A percentile compares a stretch with the other conserved stretches of the same genome.
These are phyloP conservation scores for Pardalotus punctatus DNA, from an alignment of 2,113 vertebrate genomes.

Conservation along the genomic window DNA sequence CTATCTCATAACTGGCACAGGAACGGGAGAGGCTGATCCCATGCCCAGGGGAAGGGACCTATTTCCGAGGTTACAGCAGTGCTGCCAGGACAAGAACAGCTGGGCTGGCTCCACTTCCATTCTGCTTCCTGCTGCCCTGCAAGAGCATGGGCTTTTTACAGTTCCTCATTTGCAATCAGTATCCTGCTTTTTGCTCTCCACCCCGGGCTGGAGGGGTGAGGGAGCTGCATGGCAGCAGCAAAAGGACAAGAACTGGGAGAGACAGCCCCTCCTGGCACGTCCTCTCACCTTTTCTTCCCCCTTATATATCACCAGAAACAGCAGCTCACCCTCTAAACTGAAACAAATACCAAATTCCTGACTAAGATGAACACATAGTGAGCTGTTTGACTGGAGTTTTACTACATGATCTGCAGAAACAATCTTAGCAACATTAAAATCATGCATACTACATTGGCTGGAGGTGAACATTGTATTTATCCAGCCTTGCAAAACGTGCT, in stretches of 20 bases:
- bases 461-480: neutral
- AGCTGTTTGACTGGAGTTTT: neutral
- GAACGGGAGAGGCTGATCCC: neutral
- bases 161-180: neutral
- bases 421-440: neutral
- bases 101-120: neutral
- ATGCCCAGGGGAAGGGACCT: neutral
- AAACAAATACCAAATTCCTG: neutral
- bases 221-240: neutral
- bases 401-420: neutral
- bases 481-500: neutral
- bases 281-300: neutral
- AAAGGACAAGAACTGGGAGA: neutral
- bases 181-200: neutral
- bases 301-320: neutral
- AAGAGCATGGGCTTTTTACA: neutral
- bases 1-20: neutral
- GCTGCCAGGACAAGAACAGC: neutral
- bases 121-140: neutral
- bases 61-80: neutral
- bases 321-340: neutral
- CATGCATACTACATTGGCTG: neutral
- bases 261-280: accelerated
- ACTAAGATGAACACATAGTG: neutral
- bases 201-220: neutral